These are phyloP conservation scores for Cephalophus harveyi DNA, from an alignment of 2,113 vertebrate genomes.

Conservation along the genomic window DNA sequence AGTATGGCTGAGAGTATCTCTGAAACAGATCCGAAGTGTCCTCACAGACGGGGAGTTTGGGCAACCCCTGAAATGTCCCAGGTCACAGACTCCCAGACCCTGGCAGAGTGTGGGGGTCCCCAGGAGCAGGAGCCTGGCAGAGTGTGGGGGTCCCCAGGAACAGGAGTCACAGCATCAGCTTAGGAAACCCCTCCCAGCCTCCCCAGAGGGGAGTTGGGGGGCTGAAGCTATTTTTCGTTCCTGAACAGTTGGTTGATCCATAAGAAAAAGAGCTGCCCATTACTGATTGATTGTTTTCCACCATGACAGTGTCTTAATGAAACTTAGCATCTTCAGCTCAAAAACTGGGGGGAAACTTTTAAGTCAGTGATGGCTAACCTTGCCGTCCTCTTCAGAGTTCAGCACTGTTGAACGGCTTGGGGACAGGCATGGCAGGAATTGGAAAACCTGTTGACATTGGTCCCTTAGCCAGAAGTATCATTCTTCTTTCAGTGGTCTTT, in stretches of 20 bases:
- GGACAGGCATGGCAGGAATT: not conserved
- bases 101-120: not conserved
- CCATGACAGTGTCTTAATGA: conserved; percentile 63
- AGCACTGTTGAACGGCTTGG: not conserved
- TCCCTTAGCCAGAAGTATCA: not conserved
- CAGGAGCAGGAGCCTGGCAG: not conserved
- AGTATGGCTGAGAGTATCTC: not conserved
- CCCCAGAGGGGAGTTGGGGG: not conserved
- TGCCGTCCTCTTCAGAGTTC: not conserved
- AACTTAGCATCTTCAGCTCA: conserved; percentile 64
- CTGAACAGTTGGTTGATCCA: conserved; percentile 58
- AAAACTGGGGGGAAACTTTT: conserved; percentile 62
- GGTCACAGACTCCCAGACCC: not conserved
- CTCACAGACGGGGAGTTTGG: not conserved
- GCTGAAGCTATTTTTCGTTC: not conserved
- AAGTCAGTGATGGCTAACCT: conserved; percentile 52
- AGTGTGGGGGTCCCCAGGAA: not conserved
- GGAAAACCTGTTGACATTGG: not conserved
- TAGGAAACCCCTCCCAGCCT: not conserved
- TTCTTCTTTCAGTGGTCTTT: not conserved
- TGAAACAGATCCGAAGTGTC: not conserved
- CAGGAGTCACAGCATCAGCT: not conserved
- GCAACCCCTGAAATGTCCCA: not conserved
- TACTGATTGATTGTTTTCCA: conserved; percentile 66
- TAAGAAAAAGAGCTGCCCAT: conserved; percentile 63